Evolutionary conservation across 2,113 vertebrate genomes (phyloP), one percentile per base, ranked within the genome.

Genomic region (Cyanoderma ruficeps): DNA sequence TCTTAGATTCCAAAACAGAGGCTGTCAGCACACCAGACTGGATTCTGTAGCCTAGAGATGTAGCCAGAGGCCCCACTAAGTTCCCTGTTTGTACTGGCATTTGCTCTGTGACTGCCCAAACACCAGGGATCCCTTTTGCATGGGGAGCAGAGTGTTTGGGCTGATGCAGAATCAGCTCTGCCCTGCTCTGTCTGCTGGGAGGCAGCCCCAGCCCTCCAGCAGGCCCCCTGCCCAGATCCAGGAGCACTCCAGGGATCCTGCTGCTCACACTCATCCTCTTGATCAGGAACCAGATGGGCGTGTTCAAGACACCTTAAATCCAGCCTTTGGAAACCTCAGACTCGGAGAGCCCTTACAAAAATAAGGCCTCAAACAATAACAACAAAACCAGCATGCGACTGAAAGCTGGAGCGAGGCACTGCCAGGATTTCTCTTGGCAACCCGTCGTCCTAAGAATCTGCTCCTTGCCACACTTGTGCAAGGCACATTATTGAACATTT

Each of bases 401-500:
- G 10, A 83, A 90, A 83, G 92, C 92, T 87, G 90, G 65, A 95
- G 74, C 0, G 53, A 92, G 90, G 86, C 86, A 92, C 69, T 96
- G 92, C 93, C 94, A 96, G 83, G 49, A 90, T 90, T 95, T 93
- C 92, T 72, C 86, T 86, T 96, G 95, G 93, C 94, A 96, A 87
- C 90, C 64, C n/a, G 0, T 92, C 68, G 5, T 78, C 78, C 86
- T 27, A 14, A 78, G 91, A 76, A 91, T 96, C 92, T 89, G 95
- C 92, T 94, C 50, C 92, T 96, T 96, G 95, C 96, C 96, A 95
- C 90, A 79, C 86, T 96, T 83, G 86, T 93, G 92, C 88, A 59
- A 94, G 96, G 93, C 89, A 96, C 95, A 86, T 97, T 96, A 98
- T 97, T 96, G 97, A 97, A 97, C 95, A 97, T 97, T 98, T 98